phyloP scores from a whole-genome alignment of 1,140 invertebrate genomes.

The Neoseiulus cucumeris region DNA sequence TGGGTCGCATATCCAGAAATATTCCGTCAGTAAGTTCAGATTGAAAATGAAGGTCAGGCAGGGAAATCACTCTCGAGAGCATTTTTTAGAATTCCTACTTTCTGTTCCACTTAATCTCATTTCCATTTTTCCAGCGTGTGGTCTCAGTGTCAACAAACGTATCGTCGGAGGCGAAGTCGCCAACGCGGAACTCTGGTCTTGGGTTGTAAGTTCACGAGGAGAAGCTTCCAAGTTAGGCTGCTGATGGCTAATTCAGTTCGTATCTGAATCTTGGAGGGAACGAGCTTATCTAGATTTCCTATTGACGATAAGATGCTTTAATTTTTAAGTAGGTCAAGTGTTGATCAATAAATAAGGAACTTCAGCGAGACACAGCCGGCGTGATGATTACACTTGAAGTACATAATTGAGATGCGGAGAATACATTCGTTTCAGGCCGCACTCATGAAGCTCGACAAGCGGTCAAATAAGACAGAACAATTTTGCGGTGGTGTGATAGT shows the following conservation, averaged over 20 bases:
- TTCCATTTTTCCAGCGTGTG: not conserved
- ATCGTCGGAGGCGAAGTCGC: conserved; percentile 1
- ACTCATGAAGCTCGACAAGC: not conserved
- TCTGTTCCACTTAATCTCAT: not conserved
- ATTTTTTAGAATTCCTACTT: not conserved
- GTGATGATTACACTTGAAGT: too few species aligned
- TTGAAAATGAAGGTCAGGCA: not conserved
- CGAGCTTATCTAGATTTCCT: too few species aligned
- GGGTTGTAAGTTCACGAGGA: not conserved
- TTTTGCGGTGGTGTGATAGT: not conserved
- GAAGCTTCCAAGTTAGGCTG: not conserved
- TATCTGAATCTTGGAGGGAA: too few species aligned
- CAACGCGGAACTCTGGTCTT: not conserved
- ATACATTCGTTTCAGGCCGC: not conserved
- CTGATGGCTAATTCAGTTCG: not conserved
- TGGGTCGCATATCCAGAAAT: not conserved
- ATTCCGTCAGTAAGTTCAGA: not conserved
- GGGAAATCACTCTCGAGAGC: not conserved
- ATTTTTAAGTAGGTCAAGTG: too few species aligned
- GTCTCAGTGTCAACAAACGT: not conserved
- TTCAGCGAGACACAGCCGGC: too few species aligned
- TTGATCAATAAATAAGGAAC: too few species aligned
- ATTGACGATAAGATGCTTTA: too few species aligned
- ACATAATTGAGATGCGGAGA: too few species aligned
- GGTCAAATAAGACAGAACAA: conserved; percentile 2